Evolutionary conservation across 2,888 invertebrate species (phyloP), one percentile per base, ranked within the genome.

Genomic region (Caenorhabditis imperialis): DNA sequence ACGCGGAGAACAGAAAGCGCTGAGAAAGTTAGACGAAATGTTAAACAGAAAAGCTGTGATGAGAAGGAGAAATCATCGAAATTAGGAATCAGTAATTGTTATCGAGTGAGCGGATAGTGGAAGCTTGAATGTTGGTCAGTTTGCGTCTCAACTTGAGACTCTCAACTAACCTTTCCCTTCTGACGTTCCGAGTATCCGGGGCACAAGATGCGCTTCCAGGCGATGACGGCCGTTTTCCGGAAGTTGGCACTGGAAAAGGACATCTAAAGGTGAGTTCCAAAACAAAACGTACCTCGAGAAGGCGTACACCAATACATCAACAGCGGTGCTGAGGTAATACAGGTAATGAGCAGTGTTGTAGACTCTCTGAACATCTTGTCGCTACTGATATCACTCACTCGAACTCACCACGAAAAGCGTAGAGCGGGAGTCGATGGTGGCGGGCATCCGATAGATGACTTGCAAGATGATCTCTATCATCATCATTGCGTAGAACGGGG

Each of bases 291-390:
- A 86, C 86, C 86, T 86, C 25, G 86, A 86, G 53, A 86, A 86
- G 3, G 87, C 87, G 54, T 87, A 87, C 12, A 87, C 87, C 27
- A 87, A 61, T 16, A 87, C 84, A 75, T 87, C 87, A 53, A 83
- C 81, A 27, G 86, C 84, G 37, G 86, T 85, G 65, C 86, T 87
- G 48, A 85, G 55, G 55, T 87, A 87, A 70, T 87, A 87, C 53
- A 86, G 69, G 70, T 87, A 86, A 51, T 87, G 86, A 14, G 86
- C 82, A 12, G 78, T 77, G 67, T 86, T 86, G 76, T 86, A 84
- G 50, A 79, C 48, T 14, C 73, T 58, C 81, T 82, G 65, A 55
- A 79, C 58, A 14, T n/a, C n/a, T n/a, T n/a, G n/a, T n/a, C n/a
- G n/a, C n/a, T n/a, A n/a, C n/a, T n/a, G n/a, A n/a, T n/a, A n/a